Percentiles rank a stretch among this genome's conserved stretches.
Conservation (phyloP, 2,888 invertebrate genomes). For the Caenorhabditis plicata region DNA sequence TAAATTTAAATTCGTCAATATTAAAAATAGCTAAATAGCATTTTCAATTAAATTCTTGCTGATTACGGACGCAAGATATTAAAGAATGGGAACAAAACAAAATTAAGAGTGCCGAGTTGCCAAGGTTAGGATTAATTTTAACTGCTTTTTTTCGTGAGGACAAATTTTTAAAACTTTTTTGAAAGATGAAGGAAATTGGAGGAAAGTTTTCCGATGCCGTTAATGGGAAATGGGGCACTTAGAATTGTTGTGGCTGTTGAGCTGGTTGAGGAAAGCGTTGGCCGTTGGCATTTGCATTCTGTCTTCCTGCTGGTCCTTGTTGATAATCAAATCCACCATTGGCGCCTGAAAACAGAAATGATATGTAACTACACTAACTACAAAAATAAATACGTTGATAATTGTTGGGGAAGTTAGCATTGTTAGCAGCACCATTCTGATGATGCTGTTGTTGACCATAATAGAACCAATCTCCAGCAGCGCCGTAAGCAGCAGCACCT, state of each 20-base stretch:
- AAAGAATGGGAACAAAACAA: neutral
- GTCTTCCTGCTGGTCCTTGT: slow-evolving; percentile 28
- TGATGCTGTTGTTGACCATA: slow-evolving; percentile 26
- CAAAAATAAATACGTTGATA: slow-evolving; percentile 17
- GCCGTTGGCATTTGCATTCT: slow-evolving; percentile 24
- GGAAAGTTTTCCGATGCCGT: slow-evolving; percentile 19
- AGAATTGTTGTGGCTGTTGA: slow-evolving; percentile 47
- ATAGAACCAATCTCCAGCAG: slow-evolving; percentile 53
- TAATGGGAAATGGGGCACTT: slow-evolving; percentile 7
- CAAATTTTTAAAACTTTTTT: slow-evolving; percentile 22
- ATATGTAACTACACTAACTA: no score
- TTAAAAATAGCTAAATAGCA: no score
- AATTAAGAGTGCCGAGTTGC: slow-evolving; percentile 8
- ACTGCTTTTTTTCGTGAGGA: slow-evolving; percentile 15
- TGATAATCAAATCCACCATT: slow-evolving; percentile 33
- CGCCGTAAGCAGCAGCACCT: slow-evolving; percentile 54
- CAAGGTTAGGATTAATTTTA: slow-evolving; percentile 4
- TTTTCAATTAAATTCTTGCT: neutral
- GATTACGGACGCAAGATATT: neutral
- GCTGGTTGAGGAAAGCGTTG: slow-evolving; percentile 39
- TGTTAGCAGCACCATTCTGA: slow-evolving; percentile 23
- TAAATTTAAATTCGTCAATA: neutral
- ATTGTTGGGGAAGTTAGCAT: slow-evolving; percentile 6
- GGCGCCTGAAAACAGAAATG: no score
- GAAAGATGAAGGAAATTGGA: slow-evolving; percentile 25